Conservation (phyloP, 2,888 invertebrate genomes). For the Torymus texanus region DNA sequence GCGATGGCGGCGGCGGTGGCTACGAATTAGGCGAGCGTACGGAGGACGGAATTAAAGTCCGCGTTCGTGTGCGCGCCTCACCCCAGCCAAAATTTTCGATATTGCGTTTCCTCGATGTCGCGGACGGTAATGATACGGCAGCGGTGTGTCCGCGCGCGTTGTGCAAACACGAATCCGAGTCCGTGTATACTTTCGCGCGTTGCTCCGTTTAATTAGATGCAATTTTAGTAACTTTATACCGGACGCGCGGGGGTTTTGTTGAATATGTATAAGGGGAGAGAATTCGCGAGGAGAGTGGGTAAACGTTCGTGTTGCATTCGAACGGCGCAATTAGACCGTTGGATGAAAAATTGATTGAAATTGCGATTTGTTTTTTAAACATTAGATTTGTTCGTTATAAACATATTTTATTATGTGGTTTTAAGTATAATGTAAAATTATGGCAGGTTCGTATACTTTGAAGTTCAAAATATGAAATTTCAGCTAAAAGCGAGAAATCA, state of each 20-base stretch:
- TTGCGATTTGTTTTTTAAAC: background rate
- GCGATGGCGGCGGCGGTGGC: background rate
- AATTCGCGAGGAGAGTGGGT: background rate
- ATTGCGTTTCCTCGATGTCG: slow-evolving; percentile 1
- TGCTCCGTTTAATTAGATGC: slow-evolving; percentile 16
- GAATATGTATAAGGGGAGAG: slow-evolving; percentile 12
- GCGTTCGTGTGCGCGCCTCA: background rate
- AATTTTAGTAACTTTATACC: slow-evolving; percentile 13
- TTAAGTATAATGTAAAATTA: too few relatives aligned
- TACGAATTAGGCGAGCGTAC: background rate
- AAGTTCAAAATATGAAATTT: too few relatives aligned
- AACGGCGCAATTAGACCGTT: background rate
- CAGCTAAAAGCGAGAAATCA: too few relatives aligned
- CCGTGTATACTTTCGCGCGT: background rate
- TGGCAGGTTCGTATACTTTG: too few relatives aligned
- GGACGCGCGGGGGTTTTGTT: background rate
- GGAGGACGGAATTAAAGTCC: slow-evolving; percentile 8
- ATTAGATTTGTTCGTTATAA: too few relatives aligned
- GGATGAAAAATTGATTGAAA: slow-evolving; percentile 1
- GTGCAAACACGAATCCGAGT: background rate
- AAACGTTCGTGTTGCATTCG: slow-evolving; percentile 15
- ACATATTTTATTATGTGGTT: too few relatives aligned
- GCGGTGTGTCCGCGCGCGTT: background rate
- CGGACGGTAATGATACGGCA: too few relatives aligned
- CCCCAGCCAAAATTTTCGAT: background rate